Evolutionary conservation across 2,888 invertebrate genomes (phyloP).

Genomic region (Cybosia mesomella): DNA sequence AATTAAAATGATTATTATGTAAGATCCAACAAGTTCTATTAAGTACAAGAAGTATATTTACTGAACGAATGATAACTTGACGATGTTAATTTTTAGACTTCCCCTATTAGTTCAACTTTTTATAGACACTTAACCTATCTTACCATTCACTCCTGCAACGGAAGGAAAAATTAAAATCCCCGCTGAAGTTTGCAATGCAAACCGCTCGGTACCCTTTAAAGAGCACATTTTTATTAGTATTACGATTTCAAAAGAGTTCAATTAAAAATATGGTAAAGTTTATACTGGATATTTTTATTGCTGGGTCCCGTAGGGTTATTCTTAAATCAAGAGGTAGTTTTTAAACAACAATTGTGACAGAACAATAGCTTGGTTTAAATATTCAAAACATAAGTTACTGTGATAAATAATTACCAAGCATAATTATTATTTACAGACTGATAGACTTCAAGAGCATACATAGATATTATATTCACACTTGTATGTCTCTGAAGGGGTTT

Average conservation of each 20-base stretch:
- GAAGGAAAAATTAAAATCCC: constrained; percentile 1
- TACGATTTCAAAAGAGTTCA: constrained; percentile 38
- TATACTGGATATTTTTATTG: neutral
- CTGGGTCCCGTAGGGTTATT: neutral
- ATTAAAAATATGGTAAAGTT: constrained; percentile 33
- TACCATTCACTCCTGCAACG: neutral
- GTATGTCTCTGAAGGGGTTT: too few species aligned
- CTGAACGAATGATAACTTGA: neutral
- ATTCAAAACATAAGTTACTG: too few species aligned
- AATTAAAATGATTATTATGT: too few species aligned
- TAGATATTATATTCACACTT: too few species aligned
- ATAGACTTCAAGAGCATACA: too few species aligned
- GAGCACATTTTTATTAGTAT: constrained; percentile 32
- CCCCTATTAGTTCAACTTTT: neutral
- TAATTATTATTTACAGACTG: too few species aligned
- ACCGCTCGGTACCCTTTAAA: constrained; percentile 18
- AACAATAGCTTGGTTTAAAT: too few species aligned
- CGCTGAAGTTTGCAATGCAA: constrained; percentile 28
- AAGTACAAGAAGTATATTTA: too few species aligned
- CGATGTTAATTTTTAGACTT: neutral
- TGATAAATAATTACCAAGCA: too few species aligned
- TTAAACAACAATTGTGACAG: too few species aligned
- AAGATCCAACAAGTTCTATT: too few species aligned
- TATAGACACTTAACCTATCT: neutral
- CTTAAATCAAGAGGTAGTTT: too few species aligned